phyloP scores from a whole-genome alignment of 2,797 vertebrate species.

The Discoglossus pictus region DNA sequence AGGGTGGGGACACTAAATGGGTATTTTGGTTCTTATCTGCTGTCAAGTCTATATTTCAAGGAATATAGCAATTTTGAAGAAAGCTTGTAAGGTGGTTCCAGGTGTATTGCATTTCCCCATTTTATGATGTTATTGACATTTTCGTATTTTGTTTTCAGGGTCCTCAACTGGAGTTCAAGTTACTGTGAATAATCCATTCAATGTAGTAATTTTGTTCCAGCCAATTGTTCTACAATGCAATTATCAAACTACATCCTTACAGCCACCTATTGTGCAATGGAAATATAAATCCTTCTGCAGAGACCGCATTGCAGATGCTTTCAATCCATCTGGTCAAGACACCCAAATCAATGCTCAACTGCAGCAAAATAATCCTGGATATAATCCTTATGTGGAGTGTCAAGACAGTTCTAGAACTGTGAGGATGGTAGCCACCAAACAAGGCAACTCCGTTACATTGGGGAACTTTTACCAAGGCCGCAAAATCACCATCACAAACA shows the following conservation, averaged over 20 bases:
- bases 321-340: constrained; percentile 77
- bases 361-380: constrained; percentile 80
- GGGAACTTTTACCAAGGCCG: constrained; percentile 77
- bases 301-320: constrained; percentile 79
- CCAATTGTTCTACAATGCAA: constrained; percentile 79
- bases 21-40: too few species aligned
- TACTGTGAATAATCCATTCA: constrained; percentile 70
- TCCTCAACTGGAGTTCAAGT: constrained; percentile 71
- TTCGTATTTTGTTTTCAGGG: constrained; percentile 58
- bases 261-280: constrained; percentile 76
- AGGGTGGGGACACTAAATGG: too few species aligned
- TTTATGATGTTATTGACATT: neutral
- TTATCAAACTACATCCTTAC: constrained; percentile 63
- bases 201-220: constrained; percentile 86
- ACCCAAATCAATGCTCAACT: constrained; percentile 67
- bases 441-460: constrained; percentile 71
- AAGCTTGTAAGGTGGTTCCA: too few species aligned
- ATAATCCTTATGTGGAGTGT: constrained; percentile 86
- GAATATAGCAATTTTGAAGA: too few species aligned
- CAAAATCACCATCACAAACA: constrained; percentile 77
- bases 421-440: constrained; percentile 82
- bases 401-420: constrained; percentile 77
- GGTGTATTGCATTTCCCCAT: too few species aligned
- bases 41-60: too few species aligned
- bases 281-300: constrained; percentile 86